Percentiles rank a stretch among this genome's conserved stretches.
phyloP scores from a whole-genome alignment of 2,888 invertebrate species.

The Parapristionchus giblindavisi region DNA sequence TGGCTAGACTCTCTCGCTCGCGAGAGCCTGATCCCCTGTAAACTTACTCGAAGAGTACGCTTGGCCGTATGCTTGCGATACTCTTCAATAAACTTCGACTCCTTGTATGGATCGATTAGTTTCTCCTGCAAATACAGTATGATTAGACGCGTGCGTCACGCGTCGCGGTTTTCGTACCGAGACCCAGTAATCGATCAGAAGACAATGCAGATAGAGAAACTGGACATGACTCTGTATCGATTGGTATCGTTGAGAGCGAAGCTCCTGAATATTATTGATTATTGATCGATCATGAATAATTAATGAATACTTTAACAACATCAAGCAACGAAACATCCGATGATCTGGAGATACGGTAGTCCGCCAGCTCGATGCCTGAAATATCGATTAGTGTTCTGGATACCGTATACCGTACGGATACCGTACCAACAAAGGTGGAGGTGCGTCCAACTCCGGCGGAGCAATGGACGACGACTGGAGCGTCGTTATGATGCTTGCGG shows the following conservation, averaged over 20 bases:
- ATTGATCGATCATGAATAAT: neutral
- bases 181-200: conserved; percentile 21
- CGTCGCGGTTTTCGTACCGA: no score
- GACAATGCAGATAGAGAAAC: conserved; percentile 24
- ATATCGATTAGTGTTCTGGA: no score
- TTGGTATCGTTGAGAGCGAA: conserved; percentile 17
- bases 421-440: conserved; percentile 41
- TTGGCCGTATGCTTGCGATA: neutral
- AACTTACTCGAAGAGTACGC: conserved; percentile 1
- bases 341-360: conserved; percentile 4
- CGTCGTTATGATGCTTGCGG: conserved; percentile 7
- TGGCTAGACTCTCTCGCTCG: no score
- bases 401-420: no score
- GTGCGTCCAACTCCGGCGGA: conserved; percentile 47
- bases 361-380: conserved; percentile 25
- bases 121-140: no score
- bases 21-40: neutral
- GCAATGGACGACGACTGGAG: conserved; percentile 44
- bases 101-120: conserved; percentile 1
- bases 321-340: conserved; percentile 10
- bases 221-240: conserved; percentile 22
- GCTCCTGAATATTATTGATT: conserved; percentile 14
- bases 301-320: conserved; percentile 4
- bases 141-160: no score
- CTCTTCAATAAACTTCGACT: conserved; percentile 5